Evolutionary conservation across 2,797 vertebrate species (phyloP), one percentile per base, ranked within the genome.

Genomic region (Lutjanus argentimaculatus): DNA sequence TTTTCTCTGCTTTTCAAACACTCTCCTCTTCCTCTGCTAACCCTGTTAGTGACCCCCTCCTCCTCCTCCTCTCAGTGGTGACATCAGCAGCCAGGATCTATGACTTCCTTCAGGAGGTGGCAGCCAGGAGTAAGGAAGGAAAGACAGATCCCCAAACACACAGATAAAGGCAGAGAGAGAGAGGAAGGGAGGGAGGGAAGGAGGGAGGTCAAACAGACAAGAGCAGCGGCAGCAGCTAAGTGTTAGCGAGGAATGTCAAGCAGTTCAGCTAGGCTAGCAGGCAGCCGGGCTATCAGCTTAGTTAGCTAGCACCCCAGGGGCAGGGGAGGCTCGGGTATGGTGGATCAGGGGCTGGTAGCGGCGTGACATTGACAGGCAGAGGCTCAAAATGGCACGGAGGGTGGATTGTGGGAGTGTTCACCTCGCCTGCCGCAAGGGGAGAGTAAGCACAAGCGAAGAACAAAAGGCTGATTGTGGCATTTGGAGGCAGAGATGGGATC

Each of bases 1-100:
- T 96, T 95, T 94, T 94, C 93, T 79, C 82, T 80, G 76, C 89
- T 91, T 94, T 94, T 93, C 89, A 93, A 94, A 93, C 93, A 93
- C 92, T 90, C 92, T 93, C 89, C 82, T 93, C 91, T 94, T 93
- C 92, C 93, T 91, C 85, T 88, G 88, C 90, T 90, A 92, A 89
- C 84, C 86, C 87, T 83, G 77, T 91, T 79, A 89, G 83, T 85
- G 84, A 79, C 89, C 88, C 67, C 58, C 75, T 52, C 8, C 63
- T 55, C 25, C n/a, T 19, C 36, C 14, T 48, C 22, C 7, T 53
- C 30, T 45, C 59, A 51, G 46, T 67, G 51, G 89, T 89, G 92
- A 93, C 93, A 93, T 91, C 92, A 90, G 87, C 91, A 88, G 85
- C 77, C 83, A 82, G 85, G 91, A 93, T 91, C 93, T 94, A 91